A percentile compares a stretch with the other conserved stretches of the same genome.
Conservation (phyloP, 1,140 invertebrate species). For the Drosophila malerkotliana region DNA sequence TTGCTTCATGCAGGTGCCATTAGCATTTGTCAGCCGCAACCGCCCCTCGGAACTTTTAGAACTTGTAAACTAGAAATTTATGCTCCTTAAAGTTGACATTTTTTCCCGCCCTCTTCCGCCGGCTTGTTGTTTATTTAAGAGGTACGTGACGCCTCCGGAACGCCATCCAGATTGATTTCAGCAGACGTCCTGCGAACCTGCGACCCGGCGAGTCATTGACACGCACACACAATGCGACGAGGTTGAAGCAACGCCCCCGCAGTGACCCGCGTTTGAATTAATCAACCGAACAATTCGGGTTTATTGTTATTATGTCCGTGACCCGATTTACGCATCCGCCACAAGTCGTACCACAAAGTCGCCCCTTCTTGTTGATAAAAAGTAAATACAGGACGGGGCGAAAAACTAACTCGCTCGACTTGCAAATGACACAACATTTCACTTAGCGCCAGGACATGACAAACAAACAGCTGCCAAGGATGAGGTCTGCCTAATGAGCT, state of each 20-base stretch:
- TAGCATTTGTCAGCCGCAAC: slow-evolving; percentile 17
- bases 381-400: background rate
- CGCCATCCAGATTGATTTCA: slow-evolving; percentile 60
- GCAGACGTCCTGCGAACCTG: slow-evolving; percentile 8
- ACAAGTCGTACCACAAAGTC: slow-evolving; percentile 11
- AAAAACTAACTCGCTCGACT: slow-evolving; percentile 44
- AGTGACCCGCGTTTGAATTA: slow-evolving; percentile 38
- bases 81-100: slow-evolving; percentile 18
- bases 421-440: slow-evolving; percentile 62
- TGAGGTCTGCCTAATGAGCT: slow-evolving; percentile 53
- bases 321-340: slow-evolving; percentile 49
- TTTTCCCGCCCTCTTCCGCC: background rate
- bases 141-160: slow-evolving; percentile 27
- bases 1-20: slow-evolving; percentile 16
- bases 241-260: slow-evolving; percentile 27
- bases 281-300: slow-evolving; percentile 41
- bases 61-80: slow-evolving; percentile 1
- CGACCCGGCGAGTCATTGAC: slow-evolving; percentile 45
- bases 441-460: slow-evolving; percentile 52
- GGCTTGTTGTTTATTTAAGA: slow-evolving; percentile 18
- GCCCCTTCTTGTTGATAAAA: slow-evolving; percentile 5
- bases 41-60: background rate
- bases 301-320: slow-evolving; percentile 50
- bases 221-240: slow-evolving; percentile 27
- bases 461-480: slow-evolving; percentile 23